Percentiles rank a stretch among this genome's conserved stretches.
phyloP scores from a whole-genome alignment of 2,888 invertebrate species.

The Pammene fasciana region DNA sequence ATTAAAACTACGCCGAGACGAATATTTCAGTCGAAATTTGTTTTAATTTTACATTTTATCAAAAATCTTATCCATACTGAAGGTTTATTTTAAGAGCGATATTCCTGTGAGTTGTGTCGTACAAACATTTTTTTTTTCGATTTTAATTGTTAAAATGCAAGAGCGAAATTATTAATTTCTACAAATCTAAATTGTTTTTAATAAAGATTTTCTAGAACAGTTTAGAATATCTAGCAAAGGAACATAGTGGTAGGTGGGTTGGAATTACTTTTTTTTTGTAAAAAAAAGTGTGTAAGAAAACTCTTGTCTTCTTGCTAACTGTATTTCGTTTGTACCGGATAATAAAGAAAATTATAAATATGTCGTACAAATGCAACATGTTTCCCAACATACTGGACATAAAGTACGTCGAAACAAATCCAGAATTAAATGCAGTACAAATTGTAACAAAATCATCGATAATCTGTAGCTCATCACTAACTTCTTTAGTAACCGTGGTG shows the following conservation, averaged over 20 bases:
- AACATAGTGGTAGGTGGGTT: constrained; percentile 39
- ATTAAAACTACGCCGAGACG: constrained; percentile 80
- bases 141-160: constrained; percentile 14
- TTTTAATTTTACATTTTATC: constrained; percentile 74
- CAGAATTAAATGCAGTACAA: constrained; percentile 62
- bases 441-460: constrained; percentile 57
- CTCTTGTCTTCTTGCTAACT: constrained; percentile 12
- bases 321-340: constrained; percentile 39
- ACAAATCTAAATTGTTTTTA: constrained; percentile 10
- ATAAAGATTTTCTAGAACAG: constrained; percentile 24
- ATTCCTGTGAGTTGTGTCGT: constrained; percentile 38
- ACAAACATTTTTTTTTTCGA: constrained; percentile 21
- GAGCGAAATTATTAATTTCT: constrained; percentile 19
- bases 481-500: constrained; percentile 9
- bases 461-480: constrained; percentile 58
- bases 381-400: constrained; percentile 1
- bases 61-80: constrained; percentile 63
- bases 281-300: constrained; percentile 20
- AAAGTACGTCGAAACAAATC: constrained; percentile 40
- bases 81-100: constrained; percentile 32
- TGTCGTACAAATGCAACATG: constrained; percentile 55
- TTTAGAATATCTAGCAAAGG: constrained; percentile 31
- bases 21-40: constrained; percentile 81
- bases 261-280: constrained; percentile 17
- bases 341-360: constrained; percentile 58